phyloP scores from a whole-genome alignment of 64 coral and sea anemone species.

The Montipora efflorescens region DNA sequence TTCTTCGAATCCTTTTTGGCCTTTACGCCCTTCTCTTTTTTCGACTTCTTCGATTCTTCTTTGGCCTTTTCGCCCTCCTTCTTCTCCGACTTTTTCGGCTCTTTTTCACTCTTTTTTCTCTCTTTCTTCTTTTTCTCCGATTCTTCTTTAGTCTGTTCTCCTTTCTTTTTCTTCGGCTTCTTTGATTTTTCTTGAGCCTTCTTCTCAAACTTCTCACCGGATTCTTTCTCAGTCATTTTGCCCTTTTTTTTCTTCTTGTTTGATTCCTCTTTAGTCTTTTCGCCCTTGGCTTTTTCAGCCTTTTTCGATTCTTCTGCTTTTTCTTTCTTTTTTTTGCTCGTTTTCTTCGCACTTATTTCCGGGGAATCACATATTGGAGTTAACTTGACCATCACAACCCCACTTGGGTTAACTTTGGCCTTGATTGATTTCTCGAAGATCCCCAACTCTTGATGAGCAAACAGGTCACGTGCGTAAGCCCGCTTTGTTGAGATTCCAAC shows the following conservation, averaged over 20 bases:
- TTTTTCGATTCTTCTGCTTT: background rate
- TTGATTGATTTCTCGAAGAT: slow-evolving; percentile 47
- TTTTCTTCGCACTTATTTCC: background rate
- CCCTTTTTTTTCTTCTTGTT: background rate
- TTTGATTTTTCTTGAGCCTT: background rate
- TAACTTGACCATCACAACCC: slow-evolving; percentile 81
- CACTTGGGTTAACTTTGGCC: slow-evolving; percentile 88
- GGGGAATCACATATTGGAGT: slow-evolving; percentile 32
- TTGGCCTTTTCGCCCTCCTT: background rate
- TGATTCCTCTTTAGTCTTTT: background rate
- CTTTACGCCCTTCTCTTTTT: background rate
- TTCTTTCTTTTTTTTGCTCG: background rate
- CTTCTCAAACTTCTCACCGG: background rate
- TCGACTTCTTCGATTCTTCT: background rate
- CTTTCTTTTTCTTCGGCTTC: background rate
- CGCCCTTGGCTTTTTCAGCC: background rate
- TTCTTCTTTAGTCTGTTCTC: background rate
- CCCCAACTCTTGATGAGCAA: slow-evolving; percentile 63
- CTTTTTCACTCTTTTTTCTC: background rate
- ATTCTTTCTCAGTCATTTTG: background rate
- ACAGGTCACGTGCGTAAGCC: slow-evolving; percentile 73
- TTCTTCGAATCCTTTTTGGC: background rate
- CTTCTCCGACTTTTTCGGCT: background rate
- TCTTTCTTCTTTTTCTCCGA: background rate
- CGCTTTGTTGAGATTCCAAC: slow-evolving; percentile 69